Conservation (phyloP, 1,140 invertebrate species). For the Campodea augens region DNA sequence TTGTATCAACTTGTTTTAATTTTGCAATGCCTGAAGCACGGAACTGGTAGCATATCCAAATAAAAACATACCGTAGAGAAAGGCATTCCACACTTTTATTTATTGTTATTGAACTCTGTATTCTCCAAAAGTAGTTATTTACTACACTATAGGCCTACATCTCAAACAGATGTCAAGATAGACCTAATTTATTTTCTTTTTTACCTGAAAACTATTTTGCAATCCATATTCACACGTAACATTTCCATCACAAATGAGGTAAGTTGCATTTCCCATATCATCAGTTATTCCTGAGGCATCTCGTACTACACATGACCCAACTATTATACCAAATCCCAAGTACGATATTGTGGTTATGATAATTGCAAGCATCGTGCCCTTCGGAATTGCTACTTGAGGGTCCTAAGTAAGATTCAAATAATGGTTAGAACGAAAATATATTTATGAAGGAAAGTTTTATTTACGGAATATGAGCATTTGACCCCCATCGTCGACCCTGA, state of each 20-base stretch:
- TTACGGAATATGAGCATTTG: conserved; percentile 1
- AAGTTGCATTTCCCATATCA: conserved; percentile 30
- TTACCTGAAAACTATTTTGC: conserved; percentile 61
- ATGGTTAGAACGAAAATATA: conserved; percentile 3
- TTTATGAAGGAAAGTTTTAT: conserved; percentile 4
- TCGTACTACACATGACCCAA: conserved; percentile 47
- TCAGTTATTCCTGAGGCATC: conserved; percentile 48
- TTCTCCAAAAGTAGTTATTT: too few species aligned
- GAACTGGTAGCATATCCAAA: too few species aligned
- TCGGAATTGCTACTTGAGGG: conserved; percentile 67
- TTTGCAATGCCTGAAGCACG: too few species aligned
- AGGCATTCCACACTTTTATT: too few species aligned
- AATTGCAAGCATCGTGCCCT: conserved; percentile 77
- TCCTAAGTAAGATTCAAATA: conserved; percentile 38
- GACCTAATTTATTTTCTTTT: conserved; percentile 1
- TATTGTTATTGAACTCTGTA: too few species aligned
- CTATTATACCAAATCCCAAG: conserved; percentile 54
- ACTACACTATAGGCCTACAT: too few species aligned
- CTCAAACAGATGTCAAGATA: too few species aligned
- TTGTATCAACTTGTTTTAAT: too few species aligned
- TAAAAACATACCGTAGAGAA: too few species aligned
- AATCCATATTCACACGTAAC: conserved; percentile 47
- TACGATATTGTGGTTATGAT: conserved; percentile 66
- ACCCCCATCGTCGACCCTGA: too few species aligned
- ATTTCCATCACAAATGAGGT: conserved; percentile 24